Evolutionary conservation across 2,113 vertebrate species (phyloP).

Genomic region (Baryphthengus martii): DNA sequence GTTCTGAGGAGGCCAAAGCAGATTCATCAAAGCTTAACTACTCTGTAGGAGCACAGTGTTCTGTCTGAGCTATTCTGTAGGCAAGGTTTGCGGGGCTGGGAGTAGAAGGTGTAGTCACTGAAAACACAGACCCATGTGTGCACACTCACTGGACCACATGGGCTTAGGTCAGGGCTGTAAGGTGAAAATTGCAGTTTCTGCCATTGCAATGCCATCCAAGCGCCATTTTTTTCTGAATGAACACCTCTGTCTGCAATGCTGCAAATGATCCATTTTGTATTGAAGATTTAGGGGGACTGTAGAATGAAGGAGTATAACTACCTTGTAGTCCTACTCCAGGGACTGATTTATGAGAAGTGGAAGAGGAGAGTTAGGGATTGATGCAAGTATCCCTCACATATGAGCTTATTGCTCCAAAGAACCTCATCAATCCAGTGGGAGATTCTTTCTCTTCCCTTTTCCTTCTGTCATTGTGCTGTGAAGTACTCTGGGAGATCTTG

Average conservation of each 20-base stretch:
- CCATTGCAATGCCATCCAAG: neutral
- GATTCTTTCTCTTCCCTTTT: neutral
- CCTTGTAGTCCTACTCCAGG: neutral
- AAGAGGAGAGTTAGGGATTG: neutral
- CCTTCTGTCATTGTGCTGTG: neutral
- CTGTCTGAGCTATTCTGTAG: neutral
- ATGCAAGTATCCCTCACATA: neutral
- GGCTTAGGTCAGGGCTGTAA: neutral
- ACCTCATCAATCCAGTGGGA: neutral
- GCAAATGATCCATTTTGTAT: neutral
- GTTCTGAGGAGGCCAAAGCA: neutral
- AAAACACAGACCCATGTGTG: neutral
- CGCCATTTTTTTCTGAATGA: neutral
- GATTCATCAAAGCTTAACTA: neutral
- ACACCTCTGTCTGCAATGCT: fast-evolving
- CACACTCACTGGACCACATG: fast-evolving
- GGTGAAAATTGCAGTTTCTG: neutral
- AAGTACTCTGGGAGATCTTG: neutral
- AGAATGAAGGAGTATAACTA: neutral
- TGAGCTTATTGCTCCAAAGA: fast-evolving
- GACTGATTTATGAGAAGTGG: neutral
- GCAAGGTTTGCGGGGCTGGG: neutral
- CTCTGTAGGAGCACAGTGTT: neutral
- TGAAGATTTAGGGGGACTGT: neutral
- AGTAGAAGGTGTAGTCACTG: fast-evolving